phyloP scores from a whole-genome alignment of 2,888 invertebrate genomes.

The Leptodirus hochenwartii region DNA sequence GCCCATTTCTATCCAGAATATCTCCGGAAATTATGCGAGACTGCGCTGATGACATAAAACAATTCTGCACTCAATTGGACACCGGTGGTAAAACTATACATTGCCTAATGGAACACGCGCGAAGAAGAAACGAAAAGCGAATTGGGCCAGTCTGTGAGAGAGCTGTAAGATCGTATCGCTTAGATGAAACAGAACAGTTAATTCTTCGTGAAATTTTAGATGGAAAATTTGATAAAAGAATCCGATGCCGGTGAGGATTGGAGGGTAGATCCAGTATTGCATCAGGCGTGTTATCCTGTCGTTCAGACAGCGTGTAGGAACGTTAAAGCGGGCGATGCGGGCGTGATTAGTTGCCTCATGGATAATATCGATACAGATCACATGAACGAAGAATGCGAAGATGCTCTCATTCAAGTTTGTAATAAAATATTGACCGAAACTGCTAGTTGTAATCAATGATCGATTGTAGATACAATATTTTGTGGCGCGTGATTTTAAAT shows the following conservation, averaged over 20 bases:
- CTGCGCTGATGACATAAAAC: conserved; percentile 70
- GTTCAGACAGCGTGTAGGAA: conserved; percentile 62
- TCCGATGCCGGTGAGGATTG: conserved; percentile 91
- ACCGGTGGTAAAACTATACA: conserved; percentile 82
- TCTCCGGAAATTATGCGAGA: conserved; percentile 82
- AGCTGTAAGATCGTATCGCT: conserved; percentile 33
- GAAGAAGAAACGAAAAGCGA: conserved; percentile 42
- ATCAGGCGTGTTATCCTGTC: conserved; percentile 71
- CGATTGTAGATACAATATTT: conserved; percentile 99
- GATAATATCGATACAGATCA: conserved; percentile 67
- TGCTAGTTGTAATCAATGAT: no score
- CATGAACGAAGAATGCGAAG: conserved; percentile 82
- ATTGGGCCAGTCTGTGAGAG: conserved; percentile 54
- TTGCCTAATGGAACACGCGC: conserved; percentile 82
- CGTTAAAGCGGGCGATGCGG: conserved; percentile 53
- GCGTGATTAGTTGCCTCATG: conserved; percentile 87
- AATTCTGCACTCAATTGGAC: conserved; percentile 55
- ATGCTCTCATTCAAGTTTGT: conserved; percentile 76
- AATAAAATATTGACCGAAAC: no score
- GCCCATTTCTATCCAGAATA: no score
- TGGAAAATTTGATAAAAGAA: conserved; percentile 66
- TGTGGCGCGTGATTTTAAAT: conserved; percentile 82
- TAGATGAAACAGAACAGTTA: neutral
- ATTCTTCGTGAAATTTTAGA: conserved; percentile 24
- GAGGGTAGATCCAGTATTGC: conserved; percentile 81